Evolutionary conservation across 2,888 invertebrate genomes (phyloP).

Genomic region (Chouioia cunea): DNA sequence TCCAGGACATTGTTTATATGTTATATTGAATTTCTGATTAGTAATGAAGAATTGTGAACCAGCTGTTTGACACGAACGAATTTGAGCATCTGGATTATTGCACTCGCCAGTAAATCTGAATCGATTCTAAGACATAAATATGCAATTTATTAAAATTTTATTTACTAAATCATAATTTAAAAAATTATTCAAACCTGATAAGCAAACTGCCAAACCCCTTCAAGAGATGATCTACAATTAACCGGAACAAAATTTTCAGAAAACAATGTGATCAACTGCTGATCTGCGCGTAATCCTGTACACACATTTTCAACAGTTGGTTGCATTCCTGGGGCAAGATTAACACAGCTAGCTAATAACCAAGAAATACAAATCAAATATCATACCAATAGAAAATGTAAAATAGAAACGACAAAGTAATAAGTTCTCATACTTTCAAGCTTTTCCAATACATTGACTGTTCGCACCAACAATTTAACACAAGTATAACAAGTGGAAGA

Average conservation of each 20-base stretch:
- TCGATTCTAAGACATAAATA: constrained; percentile 74
- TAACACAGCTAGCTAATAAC: constrained; percentile 79
- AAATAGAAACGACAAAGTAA: background rate
- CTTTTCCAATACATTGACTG: constrained; percentile 90
- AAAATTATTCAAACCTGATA: constrained; percentile 74
- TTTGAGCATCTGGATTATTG: constrained; percentile 87
- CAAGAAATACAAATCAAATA: constrained; percentile 5
- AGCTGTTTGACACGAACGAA: constrained; percentile 94
- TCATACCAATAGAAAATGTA: constrained; percentile 4
- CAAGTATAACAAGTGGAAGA: constrained; percentile 84
- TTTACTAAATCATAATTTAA: constrained; percentile 4
- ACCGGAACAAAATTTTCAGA: constrained; percentile 91
- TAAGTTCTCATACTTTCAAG: constrained; percentile 77
- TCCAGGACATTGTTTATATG: constrained; percentile 89
- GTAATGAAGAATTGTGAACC: constrained; percentile 96
- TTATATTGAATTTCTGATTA: constrained; percentile 96
- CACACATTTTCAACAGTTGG: constrained; percentile 85
- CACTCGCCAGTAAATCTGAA: constrained; percentile 94
- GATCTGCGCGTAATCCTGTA: constrained; percentile 79
- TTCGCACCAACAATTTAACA: constrained; percentile 85
- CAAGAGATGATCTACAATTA: constrained; percentile 91
- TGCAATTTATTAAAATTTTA: constrained; percentile 3
- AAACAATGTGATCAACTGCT: constrained; percentile 87
- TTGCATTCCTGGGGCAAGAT: constrained; percentile 74
- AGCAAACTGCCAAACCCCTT: constrained; percentile 97